A percentile compares a stretch with the other conserved stretches of the same genome.
Evolutionary conservation across 1,140 invertebrate species (phyloP).

Genomic region (Colletes latitarsis): DNA sequence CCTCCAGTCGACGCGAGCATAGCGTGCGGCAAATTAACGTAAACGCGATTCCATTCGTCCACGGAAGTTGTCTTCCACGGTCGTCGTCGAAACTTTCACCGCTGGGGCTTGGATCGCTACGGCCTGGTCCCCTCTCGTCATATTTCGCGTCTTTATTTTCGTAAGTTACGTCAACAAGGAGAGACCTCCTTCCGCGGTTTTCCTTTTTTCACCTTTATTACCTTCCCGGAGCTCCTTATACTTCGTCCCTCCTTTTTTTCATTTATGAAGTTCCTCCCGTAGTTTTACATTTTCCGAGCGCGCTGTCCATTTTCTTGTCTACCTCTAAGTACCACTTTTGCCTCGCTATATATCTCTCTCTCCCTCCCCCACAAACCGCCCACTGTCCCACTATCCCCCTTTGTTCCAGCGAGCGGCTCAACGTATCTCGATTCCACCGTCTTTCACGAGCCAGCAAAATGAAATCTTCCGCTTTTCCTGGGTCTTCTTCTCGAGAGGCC

Average conservation of each 20-base stretch:
- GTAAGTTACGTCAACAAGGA: neutral
- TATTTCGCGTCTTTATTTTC: neutral
- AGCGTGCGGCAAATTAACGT: neutral
- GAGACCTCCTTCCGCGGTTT: neutral
- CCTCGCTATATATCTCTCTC: neutral
- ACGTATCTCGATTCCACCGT: conserved; percentile 36
- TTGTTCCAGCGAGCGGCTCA: conserved; percentile 27
- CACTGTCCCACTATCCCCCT: neutral
- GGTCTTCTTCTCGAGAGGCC: conserved; percentile 19
- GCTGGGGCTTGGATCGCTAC: too few relatives aligned
- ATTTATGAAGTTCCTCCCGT: conserved; percentile 16
- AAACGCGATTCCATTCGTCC: conserved; percentile 16
- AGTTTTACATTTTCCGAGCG: conserved; percentile 33
- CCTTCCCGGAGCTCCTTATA: neutral
- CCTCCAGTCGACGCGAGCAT: neutral
- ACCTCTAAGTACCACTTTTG: conserved; percentile 23
- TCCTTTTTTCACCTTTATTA: neutral
- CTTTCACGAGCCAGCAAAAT: conserved; percentile 33
- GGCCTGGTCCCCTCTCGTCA: too few relatives aligned
- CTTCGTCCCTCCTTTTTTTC: neutral
- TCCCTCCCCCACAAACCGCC: too few relatives aligned
- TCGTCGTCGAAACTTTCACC: too few relatives aligned
- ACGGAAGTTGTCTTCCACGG: neutral
- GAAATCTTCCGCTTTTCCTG: conserved; percentile 48
- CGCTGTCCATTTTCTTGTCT: conserved; percentile 36